Conservation (phyloP, 2,888 invertebrate genomes). For the Cremastinae sp. region DNA sequence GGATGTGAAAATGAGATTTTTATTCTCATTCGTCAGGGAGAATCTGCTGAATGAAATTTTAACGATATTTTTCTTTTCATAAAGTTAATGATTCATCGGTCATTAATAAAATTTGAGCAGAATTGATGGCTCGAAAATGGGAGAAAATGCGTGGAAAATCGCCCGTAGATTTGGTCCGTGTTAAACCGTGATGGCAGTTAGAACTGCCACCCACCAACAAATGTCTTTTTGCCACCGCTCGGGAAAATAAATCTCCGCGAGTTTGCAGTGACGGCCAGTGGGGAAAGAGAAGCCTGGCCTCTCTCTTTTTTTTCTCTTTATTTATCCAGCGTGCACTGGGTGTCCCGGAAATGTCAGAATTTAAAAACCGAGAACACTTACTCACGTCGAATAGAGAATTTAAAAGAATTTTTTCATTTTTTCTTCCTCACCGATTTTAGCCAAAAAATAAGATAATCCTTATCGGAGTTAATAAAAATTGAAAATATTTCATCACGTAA, state of each 20-base stretch:
- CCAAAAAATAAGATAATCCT: too few species aligned
- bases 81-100: neutral
- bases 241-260: conserved; percentile 46
- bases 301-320: too few species aligned
- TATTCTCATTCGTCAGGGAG: neutral
- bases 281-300: conserved; percentile 2
- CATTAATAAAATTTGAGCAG: neutral
- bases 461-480: too few species aligned
- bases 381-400: too few species aligned
- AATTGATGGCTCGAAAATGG: neutral
- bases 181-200: conserved; percentile 32
- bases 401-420: too few species aligned
- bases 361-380: too few species aligned
- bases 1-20: neutral
- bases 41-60: too few species aligned
- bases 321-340: conserved; percentile 12
- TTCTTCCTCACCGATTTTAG: too few species aligned
- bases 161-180: conserved; percentile 16
- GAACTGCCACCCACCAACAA: conserved; percentile 42
- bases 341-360: conserved; percentile 14
- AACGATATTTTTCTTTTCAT: neutral
- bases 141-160: conserved; percentile 1
- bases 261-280: conserved; percentile 35
- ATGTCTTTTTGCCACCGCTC: conserved; percentile 31
- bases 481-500: too few species aligned